Evolutionary conservation across 2,888 invertebrate genomes (phyloP).

Genomic region (Leptopterna dolabrata): DNA sequence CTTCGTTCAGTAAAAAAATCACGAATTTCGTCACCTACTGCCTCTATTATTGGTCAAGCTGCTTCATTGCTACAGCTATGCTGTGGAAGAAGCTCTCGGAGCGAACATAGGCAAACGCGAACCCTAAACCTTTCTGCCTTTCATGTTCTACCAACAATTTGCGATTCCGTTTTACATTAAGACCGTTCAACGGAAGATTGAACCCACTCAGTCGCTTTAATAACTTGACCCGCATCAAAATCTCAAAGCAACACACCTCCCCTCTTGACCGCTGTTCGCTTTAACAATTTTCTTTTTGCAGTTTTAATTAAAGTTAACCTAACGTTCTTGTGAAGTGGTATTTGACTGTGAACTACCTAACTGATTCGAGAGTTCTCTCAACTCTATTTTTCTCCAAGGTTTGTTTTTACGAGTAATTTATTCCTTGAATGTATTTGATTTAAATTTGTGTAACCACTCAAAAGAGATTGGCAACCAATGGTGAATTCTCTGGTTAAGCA

Average conservation of each 20-base stretch:
- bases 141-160: neutral
- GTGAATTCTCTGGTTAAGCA: too few species aligned
- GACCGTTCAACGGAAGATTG: neutral
- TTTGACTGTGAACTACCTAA: neutral
- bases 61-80: neutral
- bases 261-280: neutral
- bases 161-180: neutral
- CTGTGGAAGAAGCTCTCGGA: neutral
- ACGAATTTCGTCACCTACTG: neutral
- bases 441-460: neutral
- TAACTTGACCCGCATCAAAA: neutral
- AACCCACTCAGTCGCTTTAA: neutral
- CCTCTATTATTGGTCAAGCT: neutral
- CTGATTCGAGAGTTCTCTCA: neutral
- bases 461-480: neutral
- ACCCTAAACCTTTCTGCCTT: too few species aligned
- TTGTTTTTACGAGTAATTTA: neutral
- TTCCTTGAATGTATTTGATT: neutral
- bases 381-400: neutral
- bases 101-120: neutral
- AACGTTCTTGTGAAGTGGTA: neutral
- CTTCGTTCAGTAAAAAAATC: neutral
- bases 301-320: neutral
- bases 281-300: neutral
- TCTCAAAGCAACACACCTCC: neutral